Base-by-base conservation (phyloP, 2,797 vertebrate genomes). In the Melanotaenia maccullochi region DNA sequence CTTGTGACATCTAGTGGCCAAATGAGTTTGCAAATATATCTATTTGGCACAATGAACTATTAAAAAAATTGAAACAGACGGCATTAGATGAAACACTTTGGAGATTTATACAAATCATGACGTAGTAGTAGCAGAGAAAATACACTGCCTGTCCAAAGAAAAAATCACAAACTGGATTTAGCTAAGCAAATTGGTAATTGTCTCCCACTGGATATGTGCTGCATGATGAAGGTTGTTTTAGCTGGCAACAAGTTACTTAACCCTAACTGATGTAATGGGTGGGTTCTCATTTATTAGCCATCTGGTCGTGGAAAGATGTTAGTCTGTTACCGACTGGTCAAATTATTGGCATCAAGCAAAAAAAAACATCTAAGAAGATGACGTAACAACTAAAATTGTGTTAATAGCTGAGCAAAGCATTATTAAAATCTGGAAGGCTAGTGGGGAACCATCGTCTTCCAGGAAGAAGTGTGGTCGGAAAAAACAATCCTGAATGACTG, bases 1-100 rank as follows among this genome's bases (percentile, higher is more conserved):
- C 56, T 71, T 81, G 30, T 56, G 78, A 86, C 90, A 91, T 78
- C 92, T 92, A 85, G 85, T 87, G 92, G 76, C 0, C 18, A 71
- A 71, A 64, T 1, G 1, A 20, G 20, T 3, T 24, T 20, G 56
- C 14, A 58, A 30, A 32, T 55, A 44, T 1, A 61, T 8, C 14
- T 16, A 55, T 16, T 28, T 55, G 54, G 6, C 16, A 16, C 25
- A 13, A 18, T 55, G 12, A 25, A 28, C 12, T 30, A 3, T 18
- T 16, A 55, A 52, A 55, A 55, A 5, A 22, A 13, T 33, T 33
- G 7, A n/a, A 3, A 14, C 40, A 33, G 4, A 71, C 55, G 28
- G 12, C n/a, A 30, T 3, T 1, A 57, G 13, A 25, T 28, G 25
- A 44, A 28, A 9, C 16, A 28, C 52, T 24, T 22, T 9, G 35